phyloP scores from a whole-genome alignment of 2,113 vertebrate species.

The Cinclus cinclus region DNA sequence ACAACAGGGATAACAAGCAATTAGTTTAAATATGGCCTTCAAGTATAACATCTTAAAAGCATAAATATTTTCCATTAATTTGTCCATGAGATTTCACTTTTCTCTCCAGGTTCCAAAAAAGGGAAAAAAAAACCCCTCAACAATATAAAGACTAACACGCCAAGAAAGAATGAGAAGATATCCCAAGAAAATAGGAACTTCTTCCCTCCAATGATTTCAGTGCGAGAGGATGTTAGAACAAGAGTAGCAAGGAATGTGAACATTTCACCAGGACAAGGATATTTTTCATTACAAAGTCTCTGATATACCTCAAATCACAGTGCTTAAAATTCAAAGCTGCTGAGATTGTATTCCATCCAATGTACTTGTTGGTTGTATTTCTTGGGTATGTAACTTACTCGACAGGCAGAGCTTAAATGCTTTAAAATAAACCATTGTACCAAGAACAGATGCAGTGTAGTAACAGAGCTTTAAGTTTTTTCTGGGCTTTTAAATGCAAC shows the following conservation, averaged over 20 bases:
- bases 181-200: not conserved
- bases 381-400: conserved; percentile 51
- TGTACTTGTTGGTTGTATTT: conserved; percentile 13
- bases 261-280: not conserved
- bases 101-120: not conserved
- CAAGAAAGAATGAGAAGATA: not conserved
- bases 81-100: not conserved
- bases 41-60: not conserved
- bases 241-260: not conserved
- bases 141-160: not conserved
- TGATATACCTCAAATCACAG: not conserved
- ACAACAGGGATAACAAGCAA: not conserved
- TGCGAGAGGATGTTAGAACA: not conserved
- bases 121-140: too few relatives aligned
- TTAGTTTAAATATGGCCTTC: not conserved
- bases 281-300: conserved; percentile 13
- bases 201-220: not conserved
- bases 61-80: not conserved
- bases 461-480: conserved; percentile 48
- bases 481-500: conserved; percentile 56
- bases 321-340: not conserved
- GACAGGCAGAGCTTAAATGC: conserved; percentile 51
- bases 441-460: not conserved
- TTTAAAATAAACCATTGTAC: conserved; percentile 53
- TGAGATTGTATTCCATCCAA: not conserved